Evolutionary conservation across 2,113 vertebrate species (phyloP), one percentile per base, ranked within the genome.

Genomic region (Corythornis cristatus): DNA sequence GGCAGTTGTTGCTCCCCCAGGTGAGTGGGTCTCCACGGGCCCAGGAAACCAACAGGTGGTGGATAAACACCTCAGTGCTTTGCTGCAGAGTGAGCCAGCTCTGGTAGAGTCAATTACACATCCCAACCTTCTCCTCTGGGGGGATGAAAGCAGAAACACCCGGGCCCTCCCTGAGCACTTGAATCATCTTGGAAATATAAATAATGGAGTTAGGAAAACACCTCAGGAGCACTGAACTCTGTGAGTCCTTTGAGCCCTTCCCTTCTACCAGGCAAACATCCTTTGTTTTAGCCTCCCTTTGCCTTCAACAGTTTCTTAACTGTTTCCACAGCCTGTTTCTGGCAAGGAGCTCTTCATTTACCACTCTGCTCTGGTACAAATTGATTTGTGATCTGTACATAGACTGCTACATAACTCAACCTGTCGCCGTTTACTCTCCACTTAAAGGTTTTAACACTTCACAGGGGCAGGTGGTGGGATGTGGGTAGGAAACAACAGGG

Each of bases 121-220:
- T 62, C 61, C 66, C 77, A 29, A 7, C 64, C 3, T 15, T 29
- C 0, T 0, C 66, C 11, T 56, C 83, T 90, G n/a, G 50, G 70
- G 62, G 89, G 70, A 75, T 90, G n/a, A 87, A 92, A 94, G 86
- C 50, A 86, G 58, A 51, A 93, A 54, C 35, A 12, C 77, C 72
- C 9, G 12, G 35, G 77, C n/a, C 87, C 71, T 84, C 77, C 88
- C 80, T 4, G 15, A 37, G 77, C 58, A 73, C 93, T 54, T 65
- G 77, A 92, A 79, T 89, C 82, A 93, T 73, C 74, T 73, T 76
- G 61, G 35, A 90, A 88, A 89, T 83, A 86, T 86, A 50, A 93
- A 93, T 94, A 89, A 94, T 92, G 82, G 18, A 95, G 53, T 20
- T 31, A 53, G 65, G 35, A 80, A 94, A 91, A 71, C 6, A 83